Percentiles rank a stretch among this genome's conserved stretches.
Conservation (phyloP, 1,140 invertebrate genomes). For the Cotesia chilonis region DNA sequence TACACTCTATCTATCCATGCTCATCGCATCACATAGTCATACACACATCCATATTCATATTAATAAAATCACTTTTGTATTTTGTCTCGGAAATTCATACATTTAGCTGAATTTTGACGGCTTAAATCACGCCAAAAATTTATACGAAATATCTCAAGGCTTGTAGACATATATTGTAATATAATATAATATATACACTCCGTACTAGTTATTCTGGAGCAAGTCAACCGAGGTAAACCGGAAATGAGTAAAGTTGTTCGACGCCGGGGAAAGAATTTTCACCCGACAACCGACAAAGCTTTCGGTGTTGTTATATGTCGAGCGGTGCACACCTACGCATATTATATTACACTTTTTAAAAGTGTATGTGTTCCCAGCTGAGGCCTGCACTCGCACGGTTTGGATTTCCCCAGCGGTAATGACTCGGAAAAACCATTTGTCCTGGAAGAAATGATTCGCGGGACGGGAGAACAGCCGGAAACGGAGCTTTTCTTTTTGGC, state of each 20-base stretch:
- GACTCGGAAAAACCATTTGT: conserved; percentile 37
- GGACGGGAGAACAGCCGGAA: conserved; percentile 14
- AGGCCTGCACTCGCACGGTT: not conserved
- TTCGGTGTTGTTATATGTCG: not conserved
- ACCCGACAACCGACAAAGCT: conserved; percentile 1
- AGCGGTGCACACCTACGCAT: conserved; percentile 9
- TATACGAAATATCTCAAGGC: not conserved
- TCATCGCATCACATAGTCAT: too few relatives aligned
- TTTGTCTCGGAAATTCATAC: too few relatives aligned
- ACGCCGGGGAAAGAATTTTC: conserved; percentile 41
- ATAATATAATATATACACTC: conserved; percentile 3
- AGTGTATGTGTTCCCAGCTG: conserved; percentile 8
- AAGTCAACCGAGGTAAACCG: conserved; percentile 40
- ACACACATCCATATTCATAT: too few relatives aligned
- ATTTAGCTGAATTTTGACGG: too few relatives aligned
- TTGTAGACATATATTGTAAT: not conserved
- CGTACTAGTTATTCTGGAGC: not conserved
- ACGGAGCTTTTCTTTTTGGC: conserved; percentile 9
- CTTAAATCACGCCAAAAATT: too few relatives aligned
- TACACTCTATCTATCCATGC: too few relatives aligned
- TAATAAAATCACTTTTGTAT: too few relatives aligned
- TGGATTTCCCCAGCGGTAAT: conserved; percentile 38
- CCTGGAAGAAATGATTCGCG: conserved; percentile 21
- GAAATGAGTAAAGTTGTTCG: conserved; percentile 42
- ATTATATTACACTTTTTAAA: not conserved